Evolutionary conservation across 2,888 invertebrate species (phyloP), one percentile per base, ranked within the genome.

Genomic region (Oscheius myriophilus): DNA sequence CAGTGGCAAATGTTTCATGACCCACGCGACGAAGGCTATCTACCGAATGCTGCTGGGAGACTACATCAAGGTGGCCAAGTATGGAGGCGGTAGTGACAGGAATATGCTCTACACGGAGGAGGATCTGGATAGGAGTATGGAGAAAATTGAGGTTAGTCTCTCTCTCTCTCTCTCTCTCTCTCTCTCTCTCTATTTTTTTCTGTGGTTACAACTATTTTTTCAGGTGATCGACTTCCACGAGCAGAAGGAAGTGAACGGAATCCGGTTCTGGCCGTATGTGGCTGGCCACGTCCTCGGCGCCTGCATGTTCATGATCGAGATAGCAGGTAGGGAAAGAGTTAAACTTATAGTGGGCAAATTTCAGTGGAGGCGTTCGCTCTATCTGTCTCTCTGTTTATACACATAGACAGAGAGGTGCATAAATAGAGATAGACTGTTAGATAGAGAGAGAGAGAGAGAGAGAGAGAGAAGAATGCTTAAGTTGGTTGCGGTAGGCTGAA

Each of bases 281-380:
- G 98, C 98, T 0, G 98, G 98, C 0, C 98, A 98, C 88, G 98
- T 98, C 2, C 89, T 99, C 0, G 98, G 98, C 0, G 98, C 98
- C 0, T 97, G 97, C 65, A 99, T 99, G 97, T 99, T 99, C 87
- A 96, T 98, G 96, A 94, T 99, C 70, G 97, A 98, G 90, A 98
- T 99, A 59, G 98, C 97, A 41, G 98, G 72, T 72, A 49, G 6
- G 12, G 18, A n/a, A n/a, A n/a, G n/a, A n/a, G n/a, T 51, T 9
- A 12, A 55, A 33, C 41, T 14, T 39, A 39, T n/a, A 7, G 16
- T 7, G 18, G 18, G 7, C 11, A 39, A 33, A 18, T n/a, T n/a
- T n/a, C n/a, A n/a, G n/a, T n/a, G n/a, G n/a, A n/a, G n/a, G n/a
- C n/a, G n/a, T n/a, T n/a, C n/a, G n/a, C n/a, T n/a, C n/a, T n/a